Evolutionary conservation across 2,888 invertebrate species (phyloP).

Genomic region (Tethea ocularis): DNA sequence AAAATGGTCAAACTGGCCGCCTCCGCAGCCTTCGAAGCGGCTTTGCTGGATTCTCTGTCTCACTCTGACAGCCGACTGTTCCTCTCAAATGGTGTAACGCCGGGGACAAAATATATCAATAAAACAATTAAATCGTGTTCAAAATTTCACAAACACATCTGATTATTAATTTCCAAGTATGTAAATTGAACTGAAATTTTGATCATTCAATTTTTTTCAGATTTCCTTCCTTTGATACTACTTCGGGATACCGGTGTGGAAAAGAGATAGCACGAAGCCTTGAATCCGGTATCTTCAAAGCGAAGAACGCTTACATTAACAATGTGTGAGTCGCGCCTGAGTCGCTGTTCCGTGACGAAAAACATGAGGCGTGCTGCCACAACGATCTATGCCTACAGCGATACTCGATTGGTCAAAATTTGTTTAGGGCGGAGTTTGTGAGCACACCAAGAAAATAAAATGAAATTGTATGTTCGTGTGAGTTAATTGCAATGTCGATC

Average conservation of each 20-base stretch:
- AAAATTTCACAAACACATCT: not conserved
- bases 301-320: slow-evolving; percentile 75
- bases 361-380: slow-evolving; percentile 80
- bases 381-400: slow-evolving; percentile 76
- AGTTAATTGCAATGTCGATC: slow-evolving; percentile 80
- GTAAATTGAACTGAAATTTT: not conserved
- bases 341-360: slow-evolving; percentile 81
- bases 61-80: slow-evolving; percentile 62
- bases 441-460: slow-evolving; percentile 73
- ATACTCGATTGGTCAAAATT: slow-evolving; percentile 74
- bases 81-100: slow-evolving; percentile 34
- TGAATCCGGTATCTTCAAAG: slow-evolving; percentile 77
- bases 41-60: slow-evolving; percentile 69
- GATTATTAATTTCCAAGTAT: not conserved
- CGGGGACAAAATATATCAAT: slow-evolving; percentile 44
- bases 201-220: slow-evolving; percentile 15
- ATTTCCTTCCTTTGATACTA: slow-evolving; percentile 17
- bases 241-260: slow-evolving; percentile 49
- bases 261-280: slow-evolving; percentile 71
- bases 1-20: slow-evolving; percentile 83
- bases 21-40: slow-evolving; percentile 77
- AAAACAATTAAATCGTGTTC: slow-evolving; percentile 23
- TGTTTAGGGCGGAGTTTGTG: slow-evolving; percentile 73
- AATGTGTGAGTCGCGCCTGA: slow-evolving; percentile 84
- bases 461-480: slow-evolving; percentile 62